Conservation (phyloP, 2,888 invertebrate species). For the Dicycla oo region DNA sequence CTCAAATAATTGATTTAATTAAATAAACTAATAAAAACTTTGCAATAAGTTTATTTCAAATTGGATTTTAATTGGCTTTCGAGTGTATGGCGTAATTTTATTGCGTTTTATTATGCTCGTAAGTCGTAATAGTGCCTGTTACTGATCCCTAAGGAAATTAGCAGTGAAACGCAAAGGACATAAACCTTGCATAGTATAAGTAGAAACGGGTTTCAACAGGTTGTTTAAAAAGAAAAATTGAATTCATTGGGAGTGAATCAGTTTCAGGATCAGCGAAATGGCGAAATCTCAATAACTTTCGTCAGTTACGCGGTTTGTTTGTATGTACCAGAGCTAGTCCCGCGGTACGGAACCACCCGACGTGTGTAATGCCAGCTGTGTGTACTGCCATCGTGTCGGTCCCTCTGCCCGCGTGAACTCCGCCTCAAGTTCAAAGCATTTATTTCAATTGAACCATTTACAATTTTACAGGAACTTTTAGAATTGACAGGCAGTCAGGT, state of each 20-base stretch:
- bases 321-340: too few relatives aligned
- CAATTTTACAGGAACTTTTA: too few relatives aligned
- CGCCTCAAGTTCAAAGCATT: too few relatives aligned
- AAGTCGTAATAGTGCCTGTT: too few relatives aligned
- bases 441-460: too few relatives aligned
- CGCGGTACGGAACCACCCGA: too few relatives aligned
- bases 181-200: not conserved
- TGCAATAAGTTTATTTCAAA: slow-evolving; percentile 22
- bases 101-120: slow-evolving; percentile 11
- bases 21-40: slow-evolving; percentile 28
- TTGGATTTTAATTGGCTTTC: slow-evolving; percentile 41
- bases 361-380: too few relatives aligned
- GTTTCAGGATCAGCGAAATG: not conserved
- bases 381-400: too few relatives aligned
- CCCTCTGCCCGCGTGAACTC: too few relatives aligned
- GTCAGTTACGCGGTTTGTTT: not conserved
- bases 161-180: not conserved
- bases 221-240: not conserved
- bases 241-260: too few relatives aligned
- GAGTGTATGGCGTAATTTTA: slow-evolving; percentile 4
- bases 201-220: too few relatives aligned
- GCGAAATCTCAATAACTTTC: not conserved
- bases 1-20: slow-evolving; percentile 39
- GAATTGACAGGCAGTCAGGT: too few relatives aligned
- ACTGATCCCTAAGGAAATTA: slow-evolving; percentile 5